Evolutionary conservation across 2,888 invertebrate genomes (phyloP).

Genomic region (Eilema caniola): DNA sequence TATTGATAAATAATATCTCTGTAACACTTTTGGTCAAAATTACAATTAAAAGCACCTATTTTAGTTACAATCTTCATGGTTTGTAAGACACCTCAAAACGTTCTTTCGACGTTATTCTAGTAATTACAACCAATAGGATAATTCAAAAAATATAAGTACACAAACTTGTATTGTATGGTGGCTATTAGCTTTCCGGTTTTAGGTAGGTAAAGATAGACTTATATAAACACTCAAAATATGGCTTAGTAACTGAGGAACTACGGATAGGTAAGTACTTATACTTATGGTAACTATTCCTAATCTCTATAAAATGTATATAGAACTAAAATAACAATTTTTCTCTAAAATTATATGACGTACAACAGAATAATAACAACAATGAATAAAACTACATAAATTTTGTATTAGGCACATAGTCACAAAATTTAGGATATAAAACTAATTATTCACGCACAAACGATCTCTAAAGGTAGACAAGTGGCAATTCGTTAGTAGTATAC

Average conservation of each 20-base stretch:
- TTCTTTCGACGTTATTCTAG: neutral
- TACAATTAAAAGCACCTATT: neutral
- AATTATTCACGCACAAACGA: neutral
- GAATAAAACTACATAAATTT: slow-evolving; percentile 5
- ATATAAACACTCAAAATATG: neutral
- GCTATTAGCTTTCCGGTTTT: neutral
- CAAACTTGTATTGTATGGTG: neutral
- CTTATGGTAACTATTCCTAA: neutral
- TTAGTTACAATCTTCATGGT: too few relatives aligned
- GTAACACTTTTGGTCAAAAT: neutral
- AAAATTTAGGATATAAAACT: neutral
- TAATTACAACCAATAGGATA: neutral
- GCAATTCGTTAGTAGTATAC: too few relatives aligned
- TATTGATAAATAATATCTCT: neutral
- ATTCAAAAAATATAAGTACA: neutral
- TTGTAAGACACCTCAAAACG: neutral
- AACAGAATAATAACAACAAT: slow-evolving; percentile 5
- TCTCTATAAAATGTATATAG: neutral
- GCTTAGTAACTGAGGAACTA: neutral
- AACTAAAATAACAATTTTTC: slow-evolving; percentile 1
- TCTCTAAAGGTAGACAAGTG: neutral
- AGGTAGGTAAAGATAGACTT: neutral
- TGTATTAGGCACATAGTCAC: slow-evolving; percentile 11
- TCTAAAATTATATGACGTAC: slow-evolving; percentile 7
- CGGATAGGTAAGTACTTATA: neutral